phyloP scores from a whole-genome alignment of 2,888 invertebrate species.

The Aquatica leii region DNA sequence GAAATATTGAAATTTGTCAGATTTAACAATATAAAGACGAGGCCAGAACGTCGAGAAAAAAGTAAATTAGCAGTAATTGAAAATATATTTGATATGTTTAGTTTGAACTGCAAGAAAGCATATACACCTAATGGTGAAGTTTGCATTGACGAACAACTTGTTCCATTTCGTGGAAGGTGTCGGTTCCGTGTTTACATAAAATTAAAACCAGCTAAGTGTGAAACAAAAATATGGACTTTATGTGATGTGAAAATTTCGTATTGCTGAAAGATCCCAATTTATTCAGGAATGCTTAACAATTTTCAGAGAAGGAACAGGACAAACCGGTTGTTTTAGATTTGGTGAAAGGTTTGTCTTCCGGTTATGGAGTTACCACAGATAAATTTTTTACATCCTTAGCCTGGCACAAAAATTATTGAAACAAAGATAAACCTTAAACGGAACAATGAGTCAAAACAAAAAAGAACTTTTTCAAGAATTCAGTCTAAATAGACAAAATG shows the following conservation, averaged over 20 bases:
- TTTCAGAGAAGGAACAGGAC: too few relatives aligned
- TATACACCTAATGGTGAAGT: neutral
- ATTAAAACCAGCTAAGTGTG: neutral
- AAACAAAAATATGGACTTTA: slow-evolving; percentile 3
- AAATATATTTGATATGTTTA: slow-evolving; percentile 1
- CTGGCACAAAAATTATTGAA: too few relatives aligned
- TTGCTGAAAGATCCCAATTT: neutral
- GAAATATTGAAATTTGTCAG: slow-evolving; percentile 7
- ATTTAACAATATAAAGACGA: slow-evolving; percentile 3
- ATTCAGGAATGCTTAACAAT: too few relatives aligned
- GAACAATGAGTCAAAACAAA: neutral
- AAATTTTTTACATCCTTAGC: slow-evolving; percentile 1
- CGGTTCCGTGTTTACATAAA: too few relatives aligned
- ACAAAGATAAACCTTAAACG: neutral
- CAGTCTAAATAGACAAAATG: neutral
- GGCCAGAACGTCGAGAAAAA: slow-evolving; percentile 4
- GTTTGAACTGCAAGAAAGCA: slow-evolving; percentile 3
- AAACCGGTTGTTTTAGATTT: slow-evolving; percentile 2
- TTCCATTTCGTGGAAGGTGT: neutral
- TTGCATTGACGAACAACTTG: neutral
- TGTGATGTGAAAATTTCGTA: neutral
- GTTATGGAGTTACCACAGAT: too few relatives aligned
- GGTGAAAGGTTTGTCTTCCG: slow-evolving; percentile 7
- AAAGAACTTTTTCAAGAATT: slow-evolving; percentile 5
- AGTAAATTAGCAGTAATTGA: slow-evolving; percentile 4